phyloP scores from a whole-genome alignment of 1,140 invertebrate genomes.

The Nixonia krombeini region DNA sequence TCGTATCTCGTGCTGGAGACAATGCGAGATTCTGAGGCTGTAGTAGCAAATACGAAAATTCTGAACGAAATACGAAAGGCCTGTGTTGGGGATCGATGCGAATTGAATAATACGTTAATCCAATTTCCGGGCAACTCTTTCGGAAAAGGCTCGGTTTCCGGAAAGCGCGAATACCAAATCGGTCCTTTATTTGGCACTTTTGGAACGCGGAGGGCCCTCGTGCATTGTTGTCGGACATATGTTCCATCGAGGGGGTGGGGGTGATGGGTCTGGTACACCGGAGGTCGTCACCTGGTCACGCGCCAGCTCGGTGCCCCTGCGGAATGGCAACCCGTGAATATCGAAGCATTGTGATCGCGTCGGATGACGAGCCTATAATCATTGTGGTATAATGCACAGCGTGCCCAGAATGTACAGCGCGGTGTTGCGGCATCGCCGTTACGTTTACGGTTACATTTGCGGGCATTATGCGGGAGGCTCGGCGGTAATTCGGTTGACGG shows the following conservation, averaged over 20 bases:
- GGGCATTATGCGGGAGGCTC: conserved; percentile 31
- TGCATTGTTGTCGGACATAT: conserved; percentile 54
- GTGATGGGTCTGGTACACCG: conserved; percentile 15
- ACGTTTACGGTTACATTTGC: conserved; percentile 3
- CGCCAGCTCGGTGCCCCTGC: conserved; percentile 11
- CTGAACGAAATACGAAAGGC: too few species aligned
- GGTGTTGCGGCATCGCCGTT: conserved; percentile 9
- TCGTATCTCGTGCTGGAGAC: too few species aligned
- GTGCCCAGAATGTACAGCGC: conserved; percentile 42
- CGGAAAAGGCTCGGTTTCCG: too few species aligned
- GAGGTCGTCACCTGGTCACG: conserved; percentile 59
- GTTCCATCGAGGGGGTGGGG: conserved; percentile 37
- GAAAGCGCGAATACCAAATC: background rate
- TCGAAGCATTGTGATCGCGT: conserved; percentile 43
- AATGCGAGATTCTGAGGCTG: too few species aligned
- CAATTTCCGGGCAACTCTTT: too few species aligned
- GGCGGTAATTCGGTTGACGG: conserved; percentile 30
- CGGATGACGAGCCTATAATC: conserved; percentile 35
- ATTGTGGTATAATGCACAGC: too few species aligned
- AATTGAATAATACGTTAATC: too few species aligned
- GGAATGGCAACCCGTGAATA: conserved; percentile 38
- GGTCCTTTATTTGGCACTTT: conserved; percentile 38
- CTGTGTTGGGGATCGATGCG: too few species aligned
- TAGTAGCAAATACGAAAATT: too few species aligned
- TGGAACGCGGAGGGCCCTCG: conserved; percentile 27